Evolutionary conservation across 2,888 invertebrate genomes (phyloP).

Genomic region (Microchrysa polita): DNA sequence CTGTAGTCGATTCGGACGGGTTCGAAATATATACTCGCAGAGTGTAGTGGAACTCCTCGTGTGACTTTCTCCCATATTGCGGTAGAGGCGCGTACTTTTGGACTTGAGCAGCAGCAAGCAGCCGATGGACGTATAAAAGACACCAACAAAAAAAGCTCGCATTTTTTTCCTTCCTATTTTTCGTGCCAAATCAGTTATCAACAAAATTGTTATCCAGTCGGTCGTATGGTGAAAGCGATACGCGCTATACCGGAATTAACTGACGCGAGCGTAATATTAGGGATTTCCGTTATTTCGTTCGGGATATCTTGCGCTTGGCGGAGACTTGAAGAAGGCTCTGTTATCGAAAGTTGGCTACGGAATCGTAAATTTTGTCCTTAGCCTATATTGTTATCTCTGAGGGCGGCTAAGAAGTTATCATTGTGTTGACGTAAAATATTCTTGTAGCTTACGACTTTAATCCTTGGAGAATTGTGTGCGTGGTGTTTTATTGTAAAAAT

Average conservation of each 20-base stretch:
- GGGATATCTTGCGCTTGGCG: neutral
- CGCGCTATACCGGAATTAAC: slow-evolving; percentile 25
- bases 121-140: neutral
- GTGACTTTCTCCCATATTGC: slow-evolving; percentile 35
- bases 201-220: slow-evolving; percentile 30
- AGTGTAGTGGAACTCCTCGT: slow-evolving; percentile 20
- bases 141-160: slow-evolving; percentile 5
- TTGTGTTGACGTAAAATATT: too few species aligned
- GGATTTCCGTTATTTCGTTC: neutral
- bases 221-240: slow-evolving; percentile 27
- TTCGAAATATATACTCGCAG: neutral
- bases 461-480: neutral
- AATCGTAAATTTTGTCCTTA: neutral
- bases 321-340: neutral
- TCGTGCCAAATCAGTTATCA: slow-evolving; percentile 28
- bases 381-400: neutral
- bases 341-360: neutral
- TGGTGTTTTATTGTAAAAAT: neutral
- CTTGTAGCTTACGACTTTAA: neutral
- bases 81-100: slow-evolving; percentile 24
- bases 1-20: neutral
- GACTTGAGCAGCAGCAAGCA: slow-evolving; percentile 33
- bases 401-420: neutral
- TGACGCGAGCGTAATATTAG: neutral
- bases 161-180: too few species aligned